phyloP scores from a whole-genome alignment of 2,113 vertebrate genomes.

The Limnothrissa miodon region DNA sequence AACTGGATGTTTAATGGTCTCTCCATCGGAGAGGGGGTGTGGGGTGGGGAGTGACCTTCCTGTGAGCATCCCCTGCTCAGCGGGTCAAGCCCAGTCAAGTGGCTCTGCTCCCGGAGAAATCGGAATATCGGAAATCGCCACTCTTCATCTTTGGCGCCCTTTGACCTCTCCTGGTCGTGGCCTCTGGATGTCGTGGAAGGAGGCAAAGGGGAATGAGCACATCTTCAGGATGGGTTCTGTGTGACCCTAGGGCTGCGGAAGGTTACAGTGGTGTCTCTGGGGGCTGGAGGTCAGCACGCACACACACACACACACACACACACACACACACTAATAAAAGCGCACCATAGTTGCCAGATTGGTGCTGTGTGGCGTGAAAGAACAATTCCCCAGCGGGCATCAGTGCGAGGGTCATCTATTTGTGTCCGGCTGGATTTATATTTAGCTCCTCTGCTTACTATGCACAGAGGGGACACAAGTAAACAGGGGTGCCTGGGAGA shows the following conservation, averaged over 20 bases:
- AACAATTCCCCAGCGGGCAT: background rate
- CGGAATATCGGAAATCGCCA: background rate
- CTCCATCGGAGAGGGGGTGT: background rate
- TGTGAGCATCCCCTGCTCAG: background rate
- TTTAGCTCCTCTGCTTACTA: slow-evolving; percentile 3
- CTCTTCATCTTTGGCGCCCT: background rate
- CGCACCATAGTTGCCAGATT: background rate
- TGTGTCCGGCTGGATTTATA: slow-evolving; percentile 16
- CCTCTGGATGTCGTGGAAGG: background rate
- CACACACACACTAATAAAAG: background rate
- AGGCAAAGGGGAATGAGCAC: background rate
- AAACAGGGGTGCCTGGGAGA: background rate
- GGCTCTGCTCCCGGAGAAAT: background rate
- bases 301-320: background rate
- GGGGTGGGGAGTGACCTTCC: too few relatives aligned
- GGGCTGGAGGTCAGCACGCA: background rate
- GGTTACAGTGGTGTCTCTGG: background rate
- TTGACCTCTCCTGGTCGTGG: background rate
- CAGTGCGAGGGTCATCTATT: background rate
- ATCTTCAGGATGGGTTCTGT: background rate
- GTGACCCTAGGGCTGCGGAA: background rate
- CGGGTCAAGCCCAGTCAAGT: background rate
- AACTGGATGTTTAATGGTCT: slow-evolving; percentile 10
- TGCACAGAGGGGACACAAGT: background rate
- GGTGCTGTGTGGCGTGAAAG: background rate